A percentile compares a stretch with the other conserved stretches of the same genome.
Conservation (phyloP, 2,888 invertebrate genomes). For the Drosophila demipolita region DNA sequence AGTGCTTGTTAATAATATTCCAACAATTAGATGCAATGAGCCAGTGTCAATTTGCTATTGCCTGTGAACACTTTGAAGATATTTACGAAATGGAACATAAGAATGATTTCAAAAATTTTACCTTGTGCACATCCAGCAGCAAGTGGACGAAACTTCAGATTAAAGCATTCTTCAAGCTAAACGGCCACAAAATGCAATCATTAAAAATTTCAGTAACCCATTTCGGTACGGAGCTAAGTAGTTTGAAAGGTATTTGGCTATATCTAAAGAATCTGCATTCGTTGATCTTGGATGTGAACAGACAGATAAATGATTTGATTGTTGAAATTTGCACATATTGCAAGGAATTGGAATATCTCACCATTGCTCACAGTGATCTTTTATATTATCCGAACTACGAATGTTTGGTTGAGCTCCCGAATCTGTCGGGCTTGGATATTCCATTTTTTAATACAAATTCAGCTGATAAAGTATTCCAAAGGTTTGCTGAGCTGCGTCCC, state of each 20-base stretch:
- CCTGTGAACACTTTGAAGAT: slow-evolving; percentile 25
- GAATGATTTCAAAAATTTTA: slow-evolving; percentile 10
- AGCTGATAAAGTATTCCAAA: slow-evolving; percentile 22
- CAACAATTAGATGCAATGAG: slow-evolving; percentile 16
- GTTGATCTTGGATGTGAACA: slow-evolving; percentile 15
- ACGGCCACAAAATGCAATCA: slow-evolving; percentile 29
- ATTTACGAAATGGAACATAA: slow-evolving; percentile 19
- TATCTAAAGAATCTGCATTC: slow-evolving; percentile 29
- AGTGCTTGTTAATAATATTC: slow-evolving; percentile 24
- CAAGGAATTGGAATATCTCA: slow-evolving; percentile 18
- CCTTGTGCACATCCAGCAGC: slow-evolving; percentile 6
- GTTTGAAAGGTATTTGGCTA: slow-evolving; percentile 10
- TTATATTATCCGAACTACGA: slow-evolving; percentile 29
- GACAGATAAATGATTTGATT: slow-evolving; percentile 9
- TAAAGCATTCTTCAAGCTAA: slow-evolving; percentile 31
- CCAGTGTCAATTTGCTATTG: slow-evolving; percentile 27
- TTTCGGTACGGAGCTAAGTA: background rate
- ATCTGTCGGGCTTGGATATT: slow-evolving; percentile 32
- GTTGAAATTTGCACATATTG: slow-evolving; percentile 24
- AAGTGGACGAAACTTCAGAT: slow-evolving; percentile 24
- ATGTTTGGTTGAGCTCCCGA: slow-evolving; percentile 15
- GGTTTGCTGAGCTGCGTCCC: slow-evolving; percentile 28
- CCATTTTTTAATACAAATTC: slow-evolving; percentile 15
- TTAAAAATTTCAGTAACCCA: slow-evolving; percentile 6
- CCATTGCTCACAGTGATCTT: slow-evolving; percentile 10